Evolutionary conservation across 2,888 invertebrate genomes (phyloP).

Genomic region (Andrena trimmerana): DNA sequence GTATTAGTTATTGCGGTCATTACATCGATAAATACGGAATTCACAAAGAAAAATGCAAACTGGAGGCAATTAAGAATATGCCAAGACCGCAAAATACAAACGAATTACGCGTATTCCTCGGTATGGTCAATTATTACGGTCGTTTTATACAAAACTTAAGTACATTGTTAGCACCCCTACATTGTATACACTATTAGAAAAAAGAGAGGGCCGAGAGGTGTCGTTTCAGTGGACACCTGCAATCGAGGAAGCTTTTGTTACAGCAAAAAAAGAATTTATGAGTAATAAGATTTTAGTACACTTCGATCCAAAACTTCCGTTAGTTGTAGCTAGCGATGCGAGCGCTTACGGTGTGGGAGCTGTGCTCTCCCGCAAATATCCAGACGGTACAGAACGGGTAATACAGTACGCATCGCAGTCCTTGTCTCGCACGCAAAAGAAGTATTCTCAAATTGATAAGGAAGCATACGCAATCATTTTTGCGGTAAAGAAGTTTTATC

Average conservation of each 20-base stretch:
- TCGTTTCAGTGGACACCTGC: neutral
- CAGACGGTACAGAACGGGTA: too few relatives aligned
- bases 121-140: slow-evolving; percentile 7
- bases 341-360: too few relatives aligned
- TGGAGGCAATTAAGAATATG: slow-evolving; percentile 7
- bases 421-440: too few relatives aligned
- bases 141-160: slow-evolving; percentile 15
- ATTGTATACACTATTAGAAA: neutral
- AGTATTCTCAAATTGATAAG: too few relatives aligned
- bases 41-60: neutral
- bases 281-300: neutral
- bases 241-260: neutral
- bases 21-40: slow-evolving; percentile 2
- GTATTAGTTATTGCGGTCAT: neutral
- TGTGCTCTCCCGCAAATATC: too few relatives aligned
- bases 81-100: neutral
- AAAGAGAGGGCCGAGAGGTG: neutral
- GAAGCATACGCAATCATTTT: too few relatives aligned
- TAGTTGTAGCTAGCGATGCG: neutral
- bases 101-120: slow-evolving; percentile 1
- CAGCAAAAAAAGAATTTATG: neutral
- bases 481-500: too few relatives aligned
- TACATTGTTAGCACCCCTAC: neutral
- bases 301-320: neutral
- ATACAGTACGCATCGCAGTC: too few relatives aligned